Evolutionary conservation across 2,888 invertebrate genomes (phyloP).

Genomic region (Netelia inedita): DNA sequence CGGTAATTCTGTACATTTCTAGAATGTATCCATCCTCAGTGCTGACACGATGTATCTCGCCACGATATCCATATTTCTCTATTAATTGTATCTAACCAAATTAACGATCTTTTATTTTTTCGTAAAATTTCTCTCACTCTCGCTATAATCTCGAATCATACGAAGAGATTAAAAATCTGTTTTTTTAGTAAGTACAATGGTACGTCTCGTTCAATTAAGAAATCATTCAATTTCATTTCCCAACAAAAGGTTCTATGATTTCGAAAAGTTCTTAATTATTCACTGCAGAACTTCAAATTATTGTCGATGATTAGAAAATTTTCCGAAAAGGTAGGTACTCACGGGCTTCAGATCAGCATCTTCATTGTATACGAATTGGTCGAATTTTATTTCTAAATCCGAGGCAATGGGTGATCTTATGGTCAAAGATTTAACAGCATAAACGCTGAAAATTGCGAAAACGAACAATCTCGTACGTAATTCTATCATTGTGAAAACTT

Average conservation of each 20-base stretch:
- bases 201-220: background rate
- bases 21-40: slow-evolving; percentile 93
- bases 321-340: slow-evolving; percentile 18
- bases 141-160: background rate
- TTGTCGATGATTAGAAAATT: too few species aligned
- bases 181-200: background rate
- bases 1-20: slow-evolving; percentile 90
- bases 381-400: background rate
- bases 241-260: too few species aligned
- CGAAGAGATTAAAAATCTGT: background rate
- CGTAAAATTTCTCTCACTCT: background rate
- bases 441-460: slow-evolving; percentile 9
- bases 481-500: slow-evolving; percentile 38
- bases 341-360: slow-evolving; percentile 60
- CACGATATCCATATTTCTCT: slow-evolving; percentile 88
- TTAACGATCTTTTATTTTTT: background rate
- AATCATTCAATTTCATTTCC: background rate
- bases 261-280: too few species aligned
- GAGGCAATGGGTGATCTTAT: background rate
- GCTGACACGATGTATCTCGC: slow-evolving; percentile 88
- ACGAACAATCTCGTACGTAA: background rate
- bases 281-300: too few species aligned
- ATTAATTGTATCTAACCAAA: slow-evolving; percentile 83
- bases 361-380: slow-evolving; percentile 30
- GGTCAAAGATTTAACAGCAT: background rate